Conservation (phyloP, 2,113 vertebrate species). For the Syrrhaptes paradoxus region DNA sequence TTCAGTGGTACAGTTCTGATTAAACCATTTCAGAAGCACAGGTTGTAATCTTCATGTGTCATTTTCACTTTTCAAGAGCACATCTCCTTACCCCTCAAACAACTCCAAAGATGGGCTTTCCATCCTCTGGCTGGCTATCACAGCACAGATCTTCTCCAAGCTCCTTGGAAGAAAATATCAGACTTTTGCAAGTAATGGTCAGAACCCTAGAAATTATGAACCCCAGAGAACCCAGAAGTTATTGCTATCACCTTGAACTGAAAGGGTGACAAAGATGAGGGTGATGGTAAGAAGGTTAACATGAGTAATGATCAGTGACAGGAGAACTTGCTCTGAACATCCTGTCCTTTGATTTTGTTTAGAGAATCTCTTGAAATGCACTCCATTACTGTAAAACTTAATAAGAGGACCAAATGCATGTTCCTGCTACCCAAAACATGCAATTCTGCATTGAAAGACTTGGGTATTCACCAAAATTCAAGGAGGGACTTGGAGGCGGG, state of each 20-base stretch:
- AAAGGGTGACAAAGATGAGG: not conserved
- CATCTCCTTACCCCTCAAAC: not conserved
- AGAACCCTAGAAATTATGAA: not conserved
- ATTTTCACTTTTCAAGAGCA: not conserved
- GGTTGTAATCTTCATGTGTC: not conserved
- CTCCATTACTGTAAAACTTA: not conserved
- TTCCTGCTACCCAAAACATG: not conserved
- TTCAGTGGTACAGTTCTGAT: not conserved
- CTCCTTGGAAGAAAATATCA: not conserved
- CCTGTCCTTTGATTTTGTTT: not conserved
- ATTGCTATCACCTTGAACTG: not conserved
- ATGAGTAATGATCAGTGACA: not conserved
- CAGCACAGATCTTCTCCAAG: not conserved
- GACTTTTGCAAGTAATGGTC: not conserved
- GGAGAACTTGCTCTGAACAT: not conserved
- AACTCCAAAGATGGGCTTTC: not conserved
- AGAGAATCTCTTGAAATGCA: not conserved
- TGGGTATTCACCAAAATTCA: not conserved
- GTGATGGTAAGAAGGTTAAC: not conserved
- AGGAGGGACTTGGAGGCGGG: too few species aligned
- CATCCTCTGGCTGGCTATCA: not conserved
- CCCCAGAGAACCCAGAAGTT: not conserved
- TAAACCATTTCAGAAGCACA: not conserved
- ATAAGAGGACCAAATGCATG: not conserved
- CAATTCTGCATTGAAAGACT: not conserved